These are phyloP conservation scores for Threskiornis aethiopicus DNA, from an alignment of 2,797 vertebrate species.

Conservation along the genomic window DNA sequence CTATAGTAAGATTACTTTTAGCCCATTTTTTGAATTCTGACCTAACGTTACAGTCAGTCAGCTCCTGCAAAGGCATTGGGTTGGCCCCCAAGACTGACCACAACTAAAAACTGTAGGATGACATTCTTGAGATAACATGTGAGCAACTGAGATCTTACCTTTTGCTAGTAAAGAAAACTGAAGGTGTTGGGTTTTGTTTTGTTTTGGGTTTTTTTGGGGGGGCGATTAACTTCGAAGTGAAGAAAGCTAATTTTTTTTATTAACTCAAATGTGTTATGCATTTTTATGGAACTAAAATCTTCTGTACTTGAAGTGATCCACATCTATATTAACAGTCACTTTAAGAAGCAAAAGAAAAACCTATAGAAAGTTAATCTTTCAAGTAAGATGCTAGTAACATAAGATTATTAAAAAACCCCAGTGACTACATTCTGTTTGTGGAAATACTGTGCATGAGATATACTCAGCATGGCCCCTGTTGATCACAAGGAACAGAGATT, in stretches of 20 bases:
- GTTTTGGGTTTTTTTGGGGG: neutral
- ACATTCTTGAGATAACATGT: neutral
- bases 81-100: neutral
- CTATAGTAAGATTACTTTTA: neutral
- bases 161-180: neutral
- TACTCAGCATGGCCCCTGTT: neutral
- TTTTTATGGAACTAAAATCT: neutral
- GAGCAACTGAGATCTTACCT: neutral
- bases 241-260: neutral
- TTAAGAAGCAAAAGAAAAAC: neutral
- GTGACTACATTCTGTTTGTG: neutral
- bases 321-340: neutral
- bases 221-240: neutral
- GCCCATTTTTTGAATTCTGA: neutral
- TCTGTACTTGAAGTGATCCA: neutral
- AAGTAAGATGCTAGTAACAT: neutral
- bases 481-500: neutral
- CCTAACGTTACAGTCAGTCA: neutral
- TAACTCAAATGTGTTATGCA: fast-evolving
- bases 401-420: neutral
- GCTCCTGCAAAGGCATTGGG: neutral
- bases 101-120: neutral
- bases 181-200: neutral
- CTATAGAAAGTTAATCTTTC: neutral
- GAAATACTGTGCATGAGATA: neutral